Evolutionary conservation across 2,888 invertebrate genomes (phyloP).

Genomic region (Polymixis lichenea): DNA sequence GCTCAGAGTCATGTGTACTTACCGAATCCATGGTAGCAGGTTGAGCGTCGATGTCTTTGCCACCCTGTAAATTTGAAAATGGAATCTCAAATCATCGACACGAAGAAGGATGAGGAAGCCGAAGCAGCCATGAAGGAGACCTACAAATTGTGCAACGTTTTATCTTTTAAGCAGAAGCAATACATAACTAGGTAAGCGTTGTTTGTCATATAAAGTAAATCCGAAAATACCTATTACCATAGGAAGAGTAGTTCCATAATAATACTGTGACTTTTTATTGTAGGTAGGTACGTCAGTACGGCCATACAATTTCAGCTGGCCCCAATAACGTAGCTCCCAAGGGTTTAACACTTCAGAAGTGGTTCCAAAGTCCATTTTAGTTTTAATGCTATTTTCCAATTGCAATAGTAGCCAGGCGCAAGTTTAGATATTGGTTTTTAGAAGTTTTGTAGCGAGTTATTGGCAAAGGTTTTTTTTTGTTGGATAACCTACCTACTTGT

Average conservation of each 20-base stretch:
- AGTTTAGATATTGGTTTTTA: slow-evolving; percentile 70
- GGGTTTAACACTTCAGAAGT: slow-evolving; percentile 62
- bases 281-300: background rate
- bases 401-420: slow-evolving; percentile 66
- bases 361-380: slow-evolving; percentile 76
- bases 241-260: background rate
- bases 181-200: no score
- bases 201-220: background rate
- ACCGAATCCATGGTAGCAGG: no score
- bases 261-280: slow-evolving; percentile 28
- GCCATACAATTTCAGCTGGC: slow-evolving; percentile 41
- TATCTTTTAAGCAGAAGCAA: no score
- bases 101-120: no score
- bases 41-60: no score
- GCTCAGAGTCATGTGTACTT: no score
- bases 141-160: no score
- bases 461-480: slow-evolving; percentile 6
- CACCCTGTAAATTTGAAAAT: no score
- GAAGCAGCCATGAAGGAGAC: no score
- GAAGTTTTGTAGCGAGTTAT: slow-evolving; percentile 56
- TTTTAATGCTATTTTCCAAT: slow-evolving; percentile 81
- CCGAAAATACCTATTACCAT: background rate
- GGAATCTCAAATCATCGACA: no score
- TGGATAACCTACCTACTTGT: background rate
- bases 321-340: slow-evolving; percentile 57